Evolutionary conservation across 2,888 invertebrate genomes (phyloP).

Genomic region (Schizaphis graminum): DNA sequence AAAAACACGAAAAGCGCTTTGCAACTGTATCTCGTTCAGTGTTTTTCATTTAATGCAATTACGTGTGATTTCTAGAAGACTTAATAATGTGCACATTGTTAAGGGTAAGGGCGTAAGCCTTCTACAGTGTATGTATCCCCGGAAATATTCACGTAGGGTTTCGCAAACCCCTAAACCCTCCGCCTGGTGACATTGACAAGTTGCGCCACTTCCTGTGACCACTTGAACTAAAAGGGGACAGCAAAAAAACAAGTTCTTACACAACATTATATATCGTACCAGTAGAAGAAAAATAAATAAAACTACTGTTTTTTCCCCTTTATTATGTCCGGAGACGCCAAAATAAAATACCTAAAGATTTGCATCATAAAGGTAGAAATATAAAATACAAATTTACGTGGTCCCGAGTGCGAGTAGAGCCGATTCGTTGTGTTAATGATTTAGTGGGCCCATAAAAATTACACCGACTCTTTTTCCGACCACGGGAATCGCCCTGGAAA

Average conservation of each 20-base stretch:
- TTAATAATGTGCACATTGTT: slow-evolving; percentile 46
- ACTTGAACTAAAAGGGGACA: slow-evolving; percentile 48
- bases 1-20: neutral
- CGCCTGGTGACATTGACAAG: slow-evolving; percentile 39
- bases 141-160: slow-evolving; percentile 55
- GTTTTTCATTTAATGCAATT: slow-evolving; percentile 30
- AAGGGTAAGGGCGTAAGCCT: neutral
- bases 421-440: neutral
- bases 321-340: neutral
- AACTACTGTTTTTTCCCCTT: neutral
- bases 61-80: slow-evolving; percentile 51
- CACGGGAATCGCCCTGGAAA: neutral
- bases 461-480: neutral
- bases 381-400: neutral
- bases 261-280: neutral
- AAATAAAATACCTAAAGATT: slow-evolving; percentile 41
- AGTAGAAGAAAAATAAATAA: neutral
- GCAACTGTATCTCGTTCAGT: neutral
- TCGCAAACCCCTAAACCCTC: slow-evolving; percentile 45
- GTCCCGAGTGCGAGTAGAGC: neutral
- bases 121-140: neutral
- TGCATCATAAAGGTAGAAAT: slow-evolving; percentile 30
- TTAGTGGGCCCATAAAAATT: slow-evolving; percentile 5
- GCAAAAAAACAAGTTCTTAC: slow-evolving; percentile 42
- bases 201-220: slow-evolving; percentile 57